Base-by-base conservation (phyloP, 2,797 vertebrate genomes). In the Danio tinwini region DNA sequence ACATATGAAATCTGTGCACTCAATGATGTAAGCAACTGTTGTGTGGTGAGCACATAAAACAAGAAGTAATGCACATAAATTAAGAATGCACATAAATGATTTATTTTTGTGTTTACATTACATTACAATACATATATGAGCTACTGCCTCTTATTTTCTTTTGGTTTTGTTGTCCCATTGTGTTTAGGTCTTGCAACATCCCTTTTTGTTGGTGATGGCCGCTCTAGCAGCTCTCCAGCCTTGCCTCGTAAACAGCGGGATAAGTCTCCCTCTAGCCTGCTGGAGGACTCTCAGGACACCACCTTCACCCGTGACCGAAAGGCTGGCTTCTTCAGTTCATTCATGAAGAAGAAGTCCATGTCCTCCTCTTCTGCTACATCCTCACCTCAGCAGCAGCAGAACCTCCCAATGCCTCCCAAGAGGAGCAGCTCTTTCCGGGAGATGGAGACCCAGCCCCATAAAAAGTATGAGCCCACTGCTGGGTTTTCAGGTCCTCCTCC, bases 291-390 rank as follows among this genome's bases (percentile, higher is more conserved):
- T 69, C 94, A 96, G 89, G 97, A 99, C 90, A 94, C 95, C 86
- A 96, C 95, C 29, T 99, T 99, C 86, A 97, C 96, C 47, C 92
- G 98, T 82, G 97, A 99, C 86, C 95, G 98, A 74, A 99, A 98
- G 88, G 95, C 97, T 0, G 96, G 97, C 86, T 99, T 99, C 93
- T 99, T 99, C 90, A 99, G 98, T 91, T 99, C 98, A 67, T 99
- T 99, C 82, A 99, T 99, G 90, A 99, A 96, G 91, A 99, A 99
- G 90, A 98, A 97, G 87, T 91, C 92, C 0, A 89, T 90, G 1
- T 92, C 92, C 13, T 84, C 86, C 0, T 92, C 93, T 1, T 92
- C 93, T 29, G 90, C 91, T 0, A 76, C 85, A 4, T 87, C 90
- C 1, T 91, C 93, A 8, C 90, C 92, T 63, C 93, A 93, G 70